phyloP scores from a whole-genome alignment of 53 echinoderm and acorn worm genomes.

The Pentamera pediparva region DNA sequence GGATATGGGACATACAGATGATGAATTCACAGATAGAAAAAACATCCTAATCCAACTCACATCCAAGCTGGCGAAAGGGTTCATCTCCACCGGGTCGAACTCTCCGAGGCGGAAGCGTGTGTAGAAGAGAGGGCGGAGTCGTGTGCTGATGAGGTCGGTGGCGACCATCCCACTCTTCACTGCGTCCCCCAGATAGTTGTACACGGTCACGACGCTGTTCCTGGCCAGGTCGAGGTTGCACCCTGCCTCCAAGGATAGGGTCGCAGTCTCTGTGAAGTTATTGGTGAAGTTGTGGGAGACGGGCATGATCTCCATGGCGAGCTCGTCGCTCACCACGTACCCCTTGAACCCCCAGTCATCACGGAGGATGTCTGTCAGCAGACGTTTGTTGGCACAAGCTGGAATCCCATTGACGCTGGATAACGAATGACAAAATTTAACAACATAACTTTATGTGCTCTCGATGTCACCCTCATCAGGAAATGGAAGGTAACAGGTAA shows the following conservation, averaged over 20 bases:
- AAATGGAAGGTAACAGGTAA: too few relatives aligned
- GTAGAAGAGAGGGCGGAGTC: slow-evolving; percentile 72
- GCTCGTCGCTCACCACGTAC: slow-evolving; percentile 79
- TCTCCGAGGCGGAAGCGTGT: slow-evolving; percentile 84
- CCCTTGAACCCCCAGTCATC: slow-evolving; percentile 79
- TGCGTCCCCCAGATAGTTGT: slow-evolving; percentile 44
- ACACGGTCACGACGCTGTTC: slow-evolving; percentile 28
- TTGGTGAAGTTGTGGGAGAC: slow-evolving; percentile 58
- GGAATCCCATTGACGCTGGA: slow-evolving; percentile 81
- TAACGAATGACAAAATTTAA: neutral
- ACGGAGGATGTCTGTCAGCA: slow-evolving; percentile 67
- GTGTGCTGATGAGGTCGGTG: slow-evolving; percentile 19
- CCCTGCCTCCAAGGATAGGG: slow-evolving; percentile 53
- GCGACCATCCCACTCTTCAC: slow-evolving; percentile 44
- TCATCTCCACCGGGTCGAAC: slow-evolving; percentile 67
- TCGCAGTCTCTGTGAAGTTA: slow-evolving; percentile 54
- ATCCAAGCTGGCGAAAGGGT: slow-evolving; percentile 62
- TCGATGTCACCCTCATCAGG: too few relatives aligned
- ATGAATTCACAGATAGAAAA: too few relatives aligned
- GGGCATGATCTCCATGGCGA: slow-evolving; percentile 55
- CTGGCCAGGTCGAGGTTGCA: slow-evolving; percentile 65
- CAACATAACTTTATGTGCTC: too few relatives aligned
- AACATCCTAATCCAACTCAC: too few relatives aligned
- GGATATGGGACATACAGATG: too few relatives aligned
- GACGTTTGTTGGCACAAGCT: slow-evolving; percentile 61